Percentiles rank a stretch among this genome's conserved stretches.
phyloP scores from a whole-genome alignment of 2,888 invertebrate species.

The Hemistola chrysoprasaria region DNA sequence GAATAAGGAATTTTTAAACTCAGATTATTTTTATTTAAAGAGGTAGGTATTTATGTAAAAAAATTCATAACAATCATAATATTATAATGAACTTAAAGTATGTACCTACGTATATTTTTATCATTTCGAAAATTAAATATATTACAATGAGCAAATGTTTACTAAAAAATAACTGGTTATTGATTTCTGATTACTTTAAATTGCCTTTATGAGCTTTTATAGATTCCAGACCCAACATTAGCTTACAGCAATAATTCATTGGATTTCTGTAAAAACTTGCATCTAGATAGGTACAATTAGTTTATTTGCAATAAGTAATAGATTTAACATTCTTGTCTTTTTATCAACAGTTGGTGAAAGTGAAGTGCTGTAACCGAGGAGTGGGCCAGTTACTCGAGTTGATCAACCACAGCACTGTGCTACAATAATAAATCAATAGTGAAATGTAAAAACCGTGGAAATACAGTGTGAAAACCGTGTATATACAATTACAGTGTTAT shows the following conservation, averaged over 20 bases:
- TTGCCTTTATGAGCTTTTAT: too few relatives aligned
- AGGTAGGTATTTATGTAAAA: slow-evolving; percentile 17
- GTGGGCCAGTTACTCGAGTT: slow-evolving; percentile 29
- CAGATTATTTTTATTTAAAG: slow-evolving; percentile 8
- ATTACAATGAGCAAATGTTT: too few relatives aligned
- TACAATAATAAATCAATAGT: slow-evolving; percentile 40
- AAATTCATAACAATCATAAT: too few relatives aligned
- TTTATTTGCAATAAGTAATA: slow-evolving; percentile 36
- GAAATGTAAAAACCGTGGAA: slow-evolving; percentile 47
- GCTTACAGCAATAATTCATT: slow-evolving; percentile 25
- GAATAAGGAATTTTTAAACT: slow-evolving; percentile 18
- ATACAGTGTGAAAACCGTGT: slow-evolving; percentile 40
- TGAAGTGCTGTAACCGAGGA: slow-evolving; percentile 52
- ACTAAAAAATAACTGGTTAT: too few relatives aligned
- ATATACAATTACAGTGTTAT: slow-evolving; percentile 32
- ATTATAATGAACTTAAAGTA: too few relatives aligned
- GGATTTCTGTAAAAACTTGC: too few relatives aligned
- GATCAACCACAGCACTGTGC: slow-evolving; percentile 37
- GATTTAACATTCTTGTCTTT: slow-evolving; percentile 32
- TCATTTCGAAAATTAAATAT: too few relatives aligned
- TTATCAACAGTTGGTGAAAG: slow-evolving; percentile 72
- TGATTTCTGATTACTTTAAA: too few relatives aligned
- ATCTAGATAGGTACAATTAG: too few relatives aligned
- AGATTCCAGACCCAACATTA: too few relatives aligned
- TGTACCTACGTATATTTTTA: too few relatives aligned